A percentile compares a stretch with the other conserved stretches of the same genome.
These are phyloP conservation scores for Tetraodon nigroviridis DNA, from an alignment of 2,113 vertebrate genomes.

Conservation along the genomic window DNA sequence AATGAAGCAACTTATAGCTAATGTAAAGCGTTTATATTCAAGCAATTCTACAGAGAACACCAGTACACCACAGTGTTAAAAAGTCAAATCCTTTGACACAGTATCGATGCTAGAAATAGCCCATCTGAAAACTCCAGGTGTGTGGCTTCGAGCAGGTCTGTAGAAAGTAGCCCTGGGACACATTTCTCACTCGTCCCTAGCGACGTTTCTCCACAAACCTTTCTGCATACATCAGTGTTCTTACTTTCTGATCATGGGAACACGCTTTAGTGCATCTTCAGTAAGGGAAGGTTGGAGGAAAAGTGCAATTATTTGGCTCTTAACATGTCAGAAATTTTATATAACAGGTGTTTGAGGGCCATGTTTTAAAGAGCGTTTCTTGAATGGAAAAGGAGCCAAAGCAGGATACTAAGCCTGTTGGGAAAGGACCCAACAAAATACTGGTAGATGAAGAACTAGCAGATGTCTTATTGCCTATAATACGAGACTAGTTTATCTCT, in stretches of 20 bases:
- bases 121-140: background rate
- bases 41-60: conserved; percentile 1
- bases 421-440: conserved; percentile 29
- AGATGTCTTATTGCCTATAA: conserved; percentile 5
- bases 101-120: conserved; percentile 2
- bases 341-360: background rate
- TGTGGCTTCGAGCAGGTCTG: conserved; percentile 2
- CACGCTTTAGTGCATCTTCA: background rate
- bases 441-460: conserved; percentile 7
- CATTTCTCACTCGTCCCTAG: background rate
- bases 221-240: background rate
- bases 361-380: conserved; percentile 24
- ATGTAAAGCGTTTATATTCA: conserved; percentile 11
- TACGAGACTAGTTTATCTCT: conserved; percentile 8
- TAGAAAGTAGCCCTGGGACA: background rate
- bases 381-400: conserved; percentile 5
- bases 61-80: conserved; percentile 2
- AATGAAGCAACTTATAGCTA: conserved; percentile 20
- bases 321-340: conserved; percentile 9
- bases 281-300: background rate
- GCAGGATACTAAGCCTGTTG: too few species aligned
- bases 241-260: background rate
- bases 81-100: conserved; percentile 6
- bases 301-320: background rate
- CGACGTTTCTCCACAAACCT: background rate